These are phyloP conservation scores for Parapristionchus giblindavisi DNA, from an alignment of 2,888 invertebrate genomes.

Conservation along the genomic window DNA sequence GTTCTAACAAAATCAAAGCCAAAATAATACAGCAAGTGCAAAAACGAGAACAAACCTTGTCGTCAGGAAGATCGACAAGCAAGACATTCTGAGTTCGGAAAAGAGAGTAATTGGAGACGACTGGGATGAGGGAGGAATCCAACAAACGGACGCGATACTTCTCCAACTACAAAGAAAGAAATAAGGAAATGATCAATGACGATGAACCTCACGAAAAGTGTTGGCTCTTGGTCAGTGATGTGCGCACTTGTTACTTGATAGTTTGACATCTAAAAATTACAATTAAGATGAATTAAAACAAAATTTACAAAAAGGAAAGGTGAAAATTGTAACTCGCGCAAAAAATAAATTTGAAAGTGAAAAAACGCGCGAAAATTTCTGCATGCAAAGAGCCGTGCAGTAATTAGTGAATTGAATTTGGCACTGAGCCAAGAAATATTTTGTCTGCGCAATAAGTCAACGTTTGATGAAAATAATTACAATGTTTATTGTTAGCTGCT, in stretches of 20 bases:
- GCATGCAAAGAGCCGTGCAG: too few species aligned
- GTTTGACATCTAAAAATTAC: neutral
- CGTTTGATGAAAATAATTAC: too few species aligned
- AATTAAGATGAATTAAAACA: neutral
- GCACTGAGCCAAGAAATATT: too few species aligned
- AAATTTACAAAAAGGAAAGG: neutral
- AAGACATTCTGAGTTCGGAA: neutral
- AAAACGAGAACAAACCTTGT: too few species aligned
- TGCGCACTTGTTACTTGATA: constrained; percentile 9
- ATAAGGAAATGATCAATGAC: neutral
- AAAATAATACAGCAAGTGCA: too few species aligned
- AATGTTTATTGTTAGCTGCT: too few species aligned
- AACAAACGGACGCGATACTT: constrained; percentile 19
- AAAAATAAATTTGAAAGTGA: too few species aligned
- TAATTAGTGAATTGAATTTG: too few species aligned
- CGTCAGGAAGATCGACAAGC: constrained; percentile 20
- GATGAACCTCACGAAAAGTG: neutral
- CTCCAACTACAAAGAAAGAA: neutral
- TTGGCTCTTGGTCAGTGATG: neutral
- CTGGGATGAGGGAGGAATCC: neutral
- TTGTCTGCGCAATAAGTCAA: too few species aligned
- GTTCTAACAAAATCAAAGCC: too few species aligned
- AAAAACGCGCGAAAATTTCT: too few species aligned
- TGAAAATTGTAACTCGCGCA: too few species aligned
- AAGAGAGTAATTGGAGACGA: constrained; percentile 14